Evolutionary conservation across 2,797 vertebrate genomes (phyloP).

Genomic region (Sebastes itinus): DNA sequence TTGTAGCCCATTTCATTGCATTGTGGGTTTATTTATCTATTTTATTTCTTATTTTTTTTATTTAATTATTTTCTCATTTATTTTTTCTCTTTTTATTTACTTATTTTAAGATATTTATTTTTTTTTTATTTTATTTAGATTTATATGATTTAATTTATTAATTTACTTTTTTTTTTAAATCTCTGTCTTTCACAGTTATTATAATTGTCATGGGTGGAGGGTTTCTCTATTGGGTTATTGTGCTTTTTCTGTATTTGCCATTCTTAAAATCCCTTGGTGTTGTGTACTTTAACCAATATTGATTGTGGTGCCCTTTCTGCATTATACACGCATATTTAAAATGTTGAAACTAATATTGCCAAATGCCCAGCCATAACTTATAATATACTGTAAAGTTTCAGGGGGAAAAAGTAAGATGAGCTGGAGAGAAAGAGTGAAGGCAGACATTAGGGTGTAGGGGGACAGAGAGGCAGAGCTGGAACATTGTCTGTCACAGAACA

Average conservation of each 20-base stretch:
- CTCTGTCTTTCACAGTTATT: too few species aligned
- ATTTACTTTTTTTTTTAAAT: too few species aligned
- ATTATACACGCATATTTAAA: too few species aligned
- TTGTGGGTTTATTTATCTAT: neutral
- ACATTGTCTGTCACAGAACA: neutral
- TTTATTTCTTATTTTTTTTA: neutral
- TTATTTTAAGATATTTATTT: too few species aligned
- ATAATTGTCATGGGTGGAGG: rapidly evolving
- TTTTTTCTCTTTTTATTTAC: neutral
- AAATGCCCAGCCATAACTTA: too few species aligned
- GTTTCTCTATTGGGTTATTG: too few species aligned
- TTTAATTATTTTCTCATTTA: neutral
- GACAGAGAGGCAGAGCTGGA: neutral
- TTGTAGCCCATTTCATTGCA: neutral
- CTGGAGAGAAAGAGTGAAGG: neutral
- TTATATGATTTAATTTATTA: too few species aligned
- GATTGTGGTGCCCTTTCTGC: too few species aligned
- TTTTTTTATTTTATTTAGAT: neutral
- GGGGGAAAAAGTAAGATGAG: neutral
- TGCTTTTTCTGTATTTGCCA: too few species aligned
- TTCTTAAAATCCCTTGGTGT: too few species aligned
- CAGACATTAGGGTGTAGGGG: neutral
- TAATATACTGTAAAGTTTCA: neutral
- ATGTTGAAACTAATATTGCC: neutral
- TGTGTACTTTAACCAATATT: too few species aligned